phyloP scores from a whole-genome alignment of 2,113 vertebrate genomes.

The Aptenodytes forsteri region DNA sequence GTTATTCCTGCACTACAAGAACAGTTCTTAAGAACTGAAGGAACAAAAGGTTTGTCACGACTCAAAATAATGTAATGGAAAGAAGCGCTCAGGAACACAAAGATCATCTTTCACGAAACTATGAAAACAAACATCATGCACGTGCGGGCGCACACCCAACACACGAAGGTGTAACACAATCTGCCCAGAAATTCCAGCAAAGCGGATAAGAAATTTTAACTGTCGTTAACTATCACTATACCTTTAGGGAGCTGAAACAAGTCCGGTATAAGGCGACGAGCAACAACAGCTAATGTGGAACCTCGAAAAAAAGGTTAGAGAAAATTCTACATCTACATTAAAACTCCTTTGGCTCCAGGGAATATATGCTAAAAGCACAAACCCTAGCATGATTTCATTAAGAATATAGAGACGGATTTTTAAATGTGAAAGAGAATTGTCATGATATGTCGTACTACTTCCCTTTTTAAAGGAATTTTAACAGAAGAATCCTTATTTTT shows the following conservation, averaged over 20 bases:
- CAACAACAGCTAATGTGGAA: neutral
- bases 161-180: accelerated
- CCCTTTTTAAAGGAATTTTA: neutral
- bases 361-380: neutral
- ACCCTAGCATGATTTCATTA: neutral
- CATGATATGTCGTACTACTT: neutral
- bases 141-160: accelerated
- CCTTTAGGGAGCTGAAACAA: neutral
- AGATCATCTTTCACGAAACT: neutral
- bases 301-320: neutral
- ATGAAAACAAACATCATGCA: neutral
- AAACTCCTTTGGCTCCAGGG: neutral
- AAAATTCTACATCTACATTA: neutral
- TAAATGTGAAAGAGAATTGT: neutral
- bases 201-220: neutral
- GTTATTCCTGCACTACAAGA: neutral
- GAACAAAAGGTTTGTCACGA: neutral
- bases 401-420: neutral
- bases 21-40: neutral
- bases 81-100: neutral
- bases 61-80: neutral
- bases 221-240: neutral
- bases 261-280: neutral
- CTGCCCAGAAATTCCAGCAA: neutral
- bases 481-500: neutral